Conservation (phyloP, 2,888 invertebrate genomes). For the Hemaris fuciformis region DNA sequence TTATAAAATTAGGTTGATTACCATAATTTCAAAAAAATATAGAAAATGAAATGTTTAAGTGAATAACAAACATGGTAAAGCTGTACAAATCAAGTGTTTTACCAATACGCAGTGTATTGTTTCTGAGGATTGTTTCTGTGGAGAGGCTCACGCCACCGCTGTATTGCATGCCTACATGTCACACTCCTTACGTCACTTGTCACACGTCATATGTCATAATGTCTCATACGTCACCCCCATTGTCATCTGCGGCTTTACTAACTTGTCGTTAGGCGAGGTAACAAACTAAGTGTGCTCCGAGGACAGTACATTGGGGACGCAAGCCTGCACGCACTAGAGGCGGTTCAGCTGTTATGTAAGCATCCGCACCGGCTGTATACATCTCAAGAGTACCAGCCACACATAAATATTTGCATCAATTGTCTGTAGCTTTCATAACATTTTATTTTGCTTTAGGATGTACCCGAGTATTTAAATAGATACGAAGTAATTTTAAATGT, state of each 20-base stretch:
- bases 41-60: too few relatives aligned
- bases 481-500: neutral
- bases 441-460: neutral
- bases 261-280: constrained; percentile 20
- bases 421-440: too few relatives aligned
- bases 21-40: too few relatives aligned
- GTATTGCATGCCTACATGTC: constrained; percentile 13
- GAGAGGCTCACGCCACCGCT: constrained; percentile 5
- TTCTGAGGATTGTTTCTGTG: neutral
- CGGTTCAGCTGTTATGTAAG: neutral
- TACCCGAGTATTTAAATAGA: neutral
- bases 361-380: neutral
- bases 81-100: neutral
- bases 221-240: constrained; percentile 29
- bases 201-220: constrained; percentile 28
- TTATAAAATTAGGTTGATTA: too few relatives aligned
- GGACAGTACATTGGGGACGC: neutral
- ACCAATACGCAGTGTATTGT: neutral
- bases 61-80: too few relatives aligned
- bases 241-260: constrained; percentile 38
- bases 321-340: neutral
- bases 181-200: constrained; percentile 13
- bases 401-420: too few relatives aligned
- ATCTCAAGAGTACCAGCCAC: too few relatives aligned
- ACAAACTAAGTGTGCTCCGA: constrained; percentile 13